Conservation (phyloP, 2,888 invertebrate species). For the Thymelicus lineola region DNA sequence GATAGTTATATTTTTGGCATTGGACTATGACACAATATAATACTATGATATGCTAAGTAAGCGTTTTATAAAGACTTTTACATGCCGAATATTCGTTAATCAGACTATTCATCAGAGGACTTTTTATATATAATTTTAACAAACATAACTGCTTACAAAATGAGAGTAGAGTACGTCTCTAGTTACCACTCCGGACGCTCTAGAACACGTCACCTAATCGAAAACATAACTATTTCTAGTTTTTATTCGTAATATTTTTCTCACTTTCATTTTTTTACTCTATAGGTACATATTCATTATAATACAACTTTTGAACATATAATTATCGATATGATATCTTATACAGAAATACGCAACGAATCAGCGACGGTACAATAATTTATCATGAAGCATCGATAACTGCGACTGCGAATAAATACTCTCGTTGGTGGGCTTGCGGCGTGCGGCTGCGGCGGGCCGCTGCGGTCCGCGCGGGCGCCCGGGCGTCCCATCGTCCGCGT, state of each 20-base stretch:
- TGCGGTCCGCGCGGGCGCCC: constrained; percentile 42
- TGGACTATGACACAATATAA: constrained; percentile 86
- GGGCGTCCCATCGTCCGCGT: constrained; percentile 55
- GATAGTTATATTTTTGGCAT: constrained; percentile 86
- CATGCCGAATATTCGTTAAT: constrained; percentile 85
- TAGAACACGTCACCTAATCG: constrained; percentile 76
- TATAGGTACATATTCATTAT: constrained; percentile 83
- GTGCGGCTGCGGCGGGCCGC: constrained; percentile 45
- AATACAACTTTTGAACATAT: constrained; percentile 84
- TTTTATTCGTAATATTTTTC: constrained; percentile 82
- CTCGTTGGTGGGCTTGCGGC: constrained; percentile 67
- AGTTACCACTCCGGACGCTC: constrained; percentile 72
- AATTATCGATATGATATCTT: constrained; percentile 84
- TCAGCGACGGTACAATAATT: constrained; percentile 79
- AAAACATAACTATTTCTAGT: constrained; percentile 82
- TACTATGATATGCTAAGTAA: constrained; percentile 86
- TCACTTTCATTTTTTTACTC: constrained; percentile 83
- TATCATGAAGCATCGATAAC: constrained; percentile 78
- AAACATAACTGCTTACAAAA: constrained; percentile 84
- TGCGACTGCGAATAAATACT: constrained; percentile 79
- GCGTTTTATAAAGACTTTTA: constrained; percentile 86
- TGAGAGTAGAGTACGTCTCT: constrained; percentile 77
- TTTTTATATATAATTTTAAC: constrained; percentile 83
- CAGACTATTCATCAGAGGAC: constrained; percentile 85
- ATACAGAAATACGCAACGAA: constrained; percentile 83